Percentiles rank a stretch among this genome's conserved stretches.
phyloP scores from a whole-genome alignment of 2,888 invertebrate genomes.

The Xestoiulus laeticollis region DNA sequence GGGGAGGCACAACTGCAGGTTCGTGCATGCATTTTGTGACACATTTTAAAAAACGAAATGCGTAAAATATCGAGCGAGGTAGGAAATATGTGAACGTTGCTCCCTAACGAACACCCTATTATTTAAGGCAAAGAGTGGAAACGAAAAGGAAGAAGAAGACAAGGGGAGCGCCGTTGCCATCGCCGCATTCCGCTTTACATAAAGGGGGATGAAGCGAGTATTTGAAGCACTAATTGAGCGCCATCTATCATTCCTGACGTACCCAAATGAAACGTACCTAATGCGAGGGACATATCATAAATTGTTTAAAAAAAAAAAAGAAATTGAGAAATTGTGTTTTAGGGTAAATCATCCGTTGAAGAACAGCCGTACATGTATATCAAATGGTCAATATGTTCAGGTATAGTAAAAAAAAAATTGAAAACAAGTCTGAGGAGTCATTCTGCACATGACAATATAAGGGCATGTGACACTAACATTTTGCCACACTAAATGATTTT shows the following conservation, averaged over 20 bases:
- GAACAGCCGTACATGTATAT: no score
- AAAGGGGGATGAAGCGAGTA: background rate
- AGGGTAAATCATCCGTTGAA: background rate
- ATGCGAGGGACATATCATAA: slow-evolving; percentile 12
- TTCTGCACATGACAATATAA: no score
- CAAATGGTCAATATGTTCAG: no score
- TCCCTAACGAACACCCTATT: slow-evolving; percentile 37
- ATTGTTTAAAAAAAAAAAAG: background rate
- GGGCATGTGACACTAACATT: no score
- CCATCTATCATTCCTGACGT: slow-evolving; percentile 18
- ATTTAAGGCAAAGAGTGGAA: background rate
- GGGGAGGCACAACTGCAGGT: background rate
- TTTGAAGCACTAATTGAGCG: slow-evolving; percentile 37
- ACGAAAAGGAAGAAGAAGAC: background rate
- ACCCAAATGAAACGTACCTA: background rate
- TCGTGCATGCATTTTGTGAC: background rate
- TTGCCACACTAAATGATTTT: no score
- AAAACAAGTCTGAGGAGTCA: no score
- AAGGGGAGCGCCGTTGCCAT: background rate
- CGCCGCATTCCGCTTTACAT: slow-evolving; percentile 23
- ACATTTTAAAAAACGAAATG: slow-evolving; percentile 1
- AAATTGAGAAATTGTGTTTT: background rate
- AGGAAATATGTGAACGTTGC: background rate
- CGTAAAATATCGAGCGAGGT: slow-evolving; percentile 29
- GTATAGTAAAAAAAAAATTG: no score